Evolutionary conservation across 2,888 invertebrate species (phyloP).

Genomic region (Molorchus minor): DNA sequence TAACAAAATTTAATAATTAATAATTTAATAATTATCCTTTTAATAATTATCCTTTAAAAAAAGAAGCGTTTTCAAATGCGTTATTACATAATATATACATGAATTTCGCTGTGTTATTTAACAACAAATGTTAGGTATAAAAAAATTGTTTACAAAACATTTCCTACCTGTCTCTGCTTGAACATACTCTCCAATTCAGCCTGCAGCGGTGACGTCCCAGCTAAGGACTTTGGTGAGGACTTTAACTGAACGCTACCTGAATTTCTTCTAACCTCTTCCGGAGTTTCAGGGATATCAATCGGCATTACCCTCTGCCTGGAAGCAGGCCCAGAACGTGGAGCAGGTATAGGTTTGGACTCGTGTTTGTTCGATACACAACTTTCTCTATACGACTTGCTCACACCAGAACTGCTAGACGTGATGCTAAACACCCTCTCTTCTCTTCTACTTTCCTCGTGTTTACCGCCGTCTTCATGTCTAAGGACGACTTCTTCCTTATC

Average conservation of each 20-base stretch:
- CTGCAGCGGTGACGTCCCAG: constrained; percentile 54
- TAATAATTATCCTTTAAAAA: too few relatives aligned
- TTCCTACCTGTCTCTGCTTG: constrained; percentile 51
- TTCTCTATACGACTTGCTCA: constrained; percentile 29
- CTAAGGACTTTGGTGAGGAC: constrained; percentile 46
- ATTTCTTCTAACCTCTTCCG: constrained; percentile 50
- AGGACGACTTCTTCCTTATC: constrained; percentile 24
- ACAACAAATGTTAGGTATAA: too few relatives aligned
- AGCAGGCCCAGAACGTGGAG: constrained; percentile 64
- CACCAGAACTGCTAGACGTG: constrained; percentile 12
- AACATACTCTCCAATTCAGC: constrained; percentile 55
- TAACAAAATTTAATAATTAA: too few relatives aligned
- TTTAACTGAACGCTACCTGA: constrained; percentile 41
- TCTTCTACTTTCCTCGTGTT: constrained; percentile 13
- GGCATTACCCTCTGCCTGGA: constrained; percentile 68
- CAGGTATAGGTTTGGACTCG: constrained; percentile 51
- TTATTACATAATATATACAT: not conserved
- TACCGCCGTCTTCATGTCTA: constrained; percentile 9
- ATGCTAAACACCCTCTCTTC: constrained; percentile 30
- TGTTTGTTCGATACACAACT: constrained; percentile 24
- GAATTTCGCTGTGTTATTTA: too few relatives aligned
- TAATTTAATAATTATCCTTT: too few relatives aligned
- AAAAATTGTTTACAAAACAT: constrained; percentile 29
- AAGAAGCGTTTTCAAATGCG: too few relatives aligned
- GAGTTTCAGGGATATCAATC: constrained; percentile 64